Conservation (phyloP, 1,140 invertebrate genomes). For the Zaprionus vittiger region DNA sequence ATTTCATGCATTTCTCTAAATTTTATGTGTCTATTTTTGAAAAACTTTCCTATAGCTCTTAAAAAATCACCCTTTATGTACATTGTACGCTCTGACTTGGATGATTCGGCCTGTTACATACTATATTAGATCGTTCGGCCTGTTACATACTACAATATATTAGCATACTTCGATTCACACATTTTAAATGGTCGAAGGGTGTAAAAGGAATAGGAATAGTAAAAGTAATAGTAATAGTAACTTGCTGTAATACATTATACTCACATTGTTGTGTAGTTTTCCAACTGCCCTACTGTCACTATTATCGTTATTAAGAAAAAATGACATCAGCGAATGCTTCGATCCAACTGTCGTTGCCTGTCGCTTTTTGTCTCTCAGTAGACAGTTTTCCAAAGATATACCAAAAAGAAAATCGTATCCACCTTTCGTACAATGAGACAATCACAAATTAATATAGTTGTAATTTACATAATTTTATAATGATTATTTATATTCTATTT, state of each 20-base stretch:
- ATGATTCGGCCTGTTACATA: too few species aligned
- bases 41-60: too few species aligned
- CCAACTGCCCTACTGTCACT: slow-evolving; percentile 30
- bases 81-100: too few species aligned
- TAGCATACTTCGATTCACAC: too few species aligned
- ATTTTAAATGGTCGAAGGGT: too few species aligned
- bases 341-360: slow-evolving; percentile 44
- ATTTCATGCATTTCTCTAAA: too few species aligned
- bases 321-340: slow-evolving; percentile 60
- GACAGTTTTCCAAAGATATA: slow-evolving; percentile 91
- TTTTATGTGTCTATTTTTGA: too few species aligned
- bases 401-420: slow-evolving; percentile 88
- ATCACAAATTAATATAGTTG: neutral
- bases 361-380: slow-evolving; percentile 89
- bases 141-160: too few species aligned
- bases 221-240: too few species aligned
- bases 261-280: slow-evolving; percentile 68
- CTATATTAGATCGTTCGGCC: too few species aligned
- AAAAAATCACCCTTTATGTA: too few species aligned
- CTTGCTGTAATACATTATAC: neutral
- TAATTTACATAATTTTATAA: neutral
- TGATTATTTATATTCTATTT: neutral
- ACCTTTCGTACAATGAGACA: slow-evolving; percentile 20
- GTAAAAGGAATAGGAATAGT: too few species aligned
- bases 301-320: slow-evolving; percentile 54